Evolutionary conservation across 1,140 invertebrate genomes (phyloP).

Genomic region (Camponotus floridanus): DNA sequence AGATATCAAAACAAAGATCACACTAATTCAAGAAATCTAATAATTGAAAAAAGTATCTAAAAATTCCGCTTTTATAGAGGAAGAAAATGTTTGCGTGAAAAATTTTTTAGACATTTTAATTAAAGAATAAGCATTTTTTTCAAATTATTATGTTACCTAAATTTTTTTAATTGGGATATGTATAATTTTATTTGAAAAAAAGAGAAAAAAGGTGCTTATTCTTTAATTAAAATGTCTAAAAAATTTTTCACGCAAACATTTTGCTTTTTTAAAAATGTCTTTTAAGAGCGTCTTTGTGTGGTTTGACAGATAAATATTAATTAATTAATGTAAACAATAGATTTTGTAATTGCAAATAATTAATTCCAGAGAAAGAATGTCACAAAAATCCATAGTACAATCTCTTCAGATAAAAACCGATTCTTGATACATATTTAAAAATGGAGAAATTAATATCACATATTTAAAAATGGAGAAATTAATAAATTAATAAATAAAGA

Average conservation of each 20-base stretch:
- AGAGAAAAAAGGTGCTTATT: background rate
- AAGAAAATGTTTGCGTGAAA: no score
- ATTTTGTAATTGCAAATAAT: background rate
- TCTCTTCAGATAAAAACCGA: constrained; percentile 15
- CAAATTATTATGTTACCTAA: no score
- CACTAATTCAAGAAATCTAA: constrained; percentile 4
- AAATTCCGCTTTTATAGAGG: background rate
- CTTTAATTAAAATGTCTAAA: background rate
- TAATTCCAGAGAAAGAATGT: background rate
- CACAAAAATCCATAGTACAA: background rate
- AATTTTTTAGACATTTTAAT: no score
- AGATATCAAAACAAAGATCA: constrained; percentile 1
- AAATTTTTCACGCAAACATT: background rate
- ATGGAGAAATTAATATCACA: background rate
- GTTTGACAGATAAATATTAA: background rate
- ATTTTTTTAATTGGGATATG: no score
- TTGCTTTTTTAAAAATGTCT: background rate
- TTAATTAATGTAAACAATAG: background rate
- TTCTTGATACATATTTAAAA: background rate
- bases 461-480: background rate
- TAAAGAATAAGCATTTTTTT: no score
- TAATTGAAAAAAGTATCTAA: background rate
- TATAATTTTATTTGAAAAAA: background rate
- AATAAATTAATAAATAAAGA: background rate
- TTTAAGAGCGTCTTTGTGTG: background rate